Evolutionary conservation across 92 coral and sea anemone species (phyloP).

Genomic region (Palythoa grandis): DNA sequence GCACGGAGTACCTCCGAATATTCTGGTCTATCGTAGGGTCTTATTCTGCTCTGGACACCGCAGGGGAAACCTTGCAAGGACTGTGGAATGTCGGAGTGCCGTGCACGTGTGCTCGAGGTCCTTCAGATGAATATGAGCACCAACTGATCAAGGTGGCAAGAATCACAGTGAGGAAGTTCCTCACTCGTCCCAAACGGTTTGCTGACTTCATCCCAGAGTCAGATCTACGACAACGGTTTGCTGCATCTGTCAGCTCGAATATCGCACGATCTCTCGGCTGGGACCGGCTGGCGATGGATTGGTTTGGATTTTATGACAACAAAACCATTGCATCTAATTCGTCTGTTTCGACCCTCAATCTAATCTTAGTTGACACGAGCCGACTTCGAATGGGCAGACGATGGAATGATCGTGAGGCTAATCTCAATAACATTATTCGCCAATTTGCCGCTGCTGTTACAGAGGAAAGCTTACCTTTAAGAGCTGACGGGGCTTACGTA

Average conservation of each 20-base stretch:
- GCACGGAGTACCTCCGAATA: slow-evolving; percentile 52
- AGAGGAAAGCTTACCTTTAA: slow-evolving; percentile 43
- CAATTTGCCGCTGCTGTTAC: slow-evolving; percentile 17
- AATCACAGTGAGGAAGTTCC: slow-evolving; percentile 29
- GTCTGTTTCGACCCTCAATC: slow-evolving; percentile 22
- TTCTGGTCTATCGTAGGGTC: slow-evolving; percentile 65
- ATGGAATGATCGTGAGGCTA: neutral
- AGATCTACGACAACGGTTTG: slow-evolving; percentile 60
- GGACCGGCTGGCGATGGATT: slow-evolving; percentile 22
- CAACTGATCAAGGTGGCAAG: slow-evolving; percentile 38
- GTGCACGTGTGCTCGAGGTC: slow-evolving; percentile 27
- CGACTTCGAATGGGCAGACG: slow-evolving; percentile 31
- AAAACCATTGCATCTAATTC: neutral
- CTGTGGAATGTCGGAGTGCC: slow-evolving; percentile 57
- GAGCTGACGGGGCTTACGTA: slow-evolving; percentile 47
- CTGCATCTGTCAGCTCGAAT: slow-evolving; percentile 50
- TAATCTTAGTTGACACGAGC: slow-evolving; percentile 60
- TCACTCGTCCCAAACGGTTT: slow-evolving; percentile 44
- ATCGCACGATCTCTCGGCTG: slow-evolving; percentile 49
- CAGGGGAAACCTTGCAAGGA: slow-evolving; percentile 64
- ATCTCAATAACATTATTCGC: slow-evolving; percentile 41
- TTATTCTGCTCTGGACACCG: slow-evolving; percentile 47
- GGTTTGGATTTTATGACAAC: slow-evolving; percentile 50
- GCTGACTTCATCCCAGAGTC: slow-evolving; percentile 50
- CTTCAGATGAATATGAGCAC: neutral